Conservation (phyloP, 2,888 invertebrate species). For the Troglohyphantes excavatus region DNA sequence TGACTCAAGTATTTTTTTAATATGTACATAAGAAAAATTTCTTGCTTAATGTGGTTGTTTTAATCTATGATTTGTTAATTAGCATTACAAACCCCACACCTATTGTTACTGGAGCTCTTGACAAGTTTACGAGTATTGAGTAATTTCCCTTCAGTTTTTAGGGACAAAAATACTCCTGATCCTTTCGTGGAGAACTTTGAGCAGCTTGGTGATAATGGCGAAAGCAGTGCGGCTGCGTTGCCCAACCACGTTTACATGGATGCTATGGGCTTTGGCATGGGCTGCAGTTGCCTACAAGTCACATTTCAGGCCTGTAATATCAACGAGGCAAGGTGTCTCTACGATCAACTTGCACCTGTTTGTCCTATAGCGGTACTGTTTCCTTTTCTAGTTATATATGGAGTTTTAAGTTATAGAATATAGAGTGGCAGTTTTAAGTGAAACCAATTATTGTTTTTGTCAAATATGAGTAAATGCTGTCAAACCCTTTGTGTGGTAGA, state of each 20-base stretch:
- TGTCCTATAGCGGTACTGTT: slow-evolving; percentile 95
- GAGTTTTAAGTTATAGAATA: no score
- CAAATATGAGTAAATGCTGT: no score
- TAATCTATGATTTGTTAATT: no score
- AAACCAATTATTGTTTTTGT: no score
- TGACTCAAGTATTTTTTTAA: no score
- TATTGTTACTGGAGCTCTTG: no score
- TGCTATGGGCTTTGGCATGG: slow-evolving; percentile 99
- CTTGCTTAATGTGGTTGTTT: neutral
- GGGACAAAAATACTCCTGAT: slow-evolving; percentile 91
- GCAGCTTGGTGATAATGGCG: slow-evolving; percentile 86
- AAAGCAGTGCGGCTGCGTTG: slow-evolving; percentile 87
- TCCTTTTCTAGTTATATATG: neutral
- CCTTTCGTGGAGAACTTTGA: slow-evolving; percentile 88
- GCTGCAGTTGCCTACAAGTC: slow-evolving; percentile 97
- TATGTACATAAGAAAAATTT: no score
- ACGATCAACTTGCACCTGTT: slow-evolving; percentile 97
- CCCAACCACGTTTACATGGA: slow-evolving; percentile 98
- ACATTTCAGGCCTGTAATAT: slow-evolving; percentile 99
- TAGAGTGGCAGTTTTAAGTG: no score
- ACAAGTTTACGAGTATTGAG: no score
- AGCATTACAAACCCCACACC: no score
- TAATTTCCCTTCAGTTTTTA: slow-evolving; percentile 87
- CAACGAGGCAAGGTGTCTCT: slow-evolving; percentile 95
- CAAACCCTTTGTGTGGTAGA: no score